Conservation (phyloP, 37 sponge, comb jelly and placozoan species). For the Halisarca cf. caerulea region DNA sequence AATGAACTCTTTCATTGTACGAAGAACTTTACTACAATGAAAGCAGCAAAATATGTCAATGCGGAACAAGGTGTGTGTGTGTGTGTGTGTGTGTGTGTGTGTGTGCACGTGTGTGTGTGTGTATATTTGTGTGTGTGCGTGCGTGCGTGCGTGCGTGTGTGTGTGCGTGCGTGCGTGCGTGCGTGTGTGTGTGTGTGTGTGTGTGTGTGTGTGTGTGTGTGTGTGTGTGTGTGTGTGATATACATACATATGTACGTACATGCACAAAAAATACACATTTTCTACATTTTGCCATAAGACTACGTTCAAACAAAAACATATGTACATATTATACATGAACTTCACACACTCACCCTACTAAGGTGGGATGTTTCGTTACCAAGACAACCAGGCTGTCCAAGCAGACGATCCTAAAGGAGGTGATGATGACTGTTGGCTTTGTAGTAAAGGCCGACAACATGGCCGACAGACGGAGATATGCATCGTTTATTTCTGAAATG, state of each 20-base stretch:
- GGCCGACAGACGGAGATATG: slow-evolving; percentile 47
- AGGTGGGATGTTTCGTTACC: not conserved
- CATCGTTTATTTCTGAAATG: slow-evolving; percentile 36
- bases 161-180: too few species aligned
- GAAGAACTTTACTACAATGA: slow-evolving; percentile 26
- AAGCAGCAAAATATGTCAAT: not conserved
- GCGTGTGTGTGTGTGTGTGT: too few species aligned
- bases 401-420: slow-evolving; percentile 39
- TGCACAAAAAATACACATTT: too few species aligned
- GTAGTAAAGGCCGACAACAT: slow-evolving; percentile 56
- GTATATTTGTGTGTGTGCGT: too few species aligned
- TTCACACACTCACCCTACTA: slow-evolving; percentile 25
- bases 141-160: too few species aligned
- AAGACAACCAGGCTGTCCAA: slow-evolving; percentile 40
- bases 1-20: slow-evolving; percentile 49
- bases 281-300: too few species aligned
- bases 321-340: not conserved
- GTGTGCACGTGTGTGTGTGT: too few species aligned
- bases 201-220: too few species aligned
- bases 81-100: too few species aligned
- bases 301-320: not conserved
- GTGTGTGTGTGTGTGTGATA: too few species aligned
- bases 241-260: too few species aligned
- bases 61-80: too few species aligned
- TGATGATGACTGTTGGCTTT: slow-evolving; percentile 57